Evolutionary conservation across 2,888 invertebrate genomes (phyloP).

Genomic region (Cryptus viduatorius): DNA sequence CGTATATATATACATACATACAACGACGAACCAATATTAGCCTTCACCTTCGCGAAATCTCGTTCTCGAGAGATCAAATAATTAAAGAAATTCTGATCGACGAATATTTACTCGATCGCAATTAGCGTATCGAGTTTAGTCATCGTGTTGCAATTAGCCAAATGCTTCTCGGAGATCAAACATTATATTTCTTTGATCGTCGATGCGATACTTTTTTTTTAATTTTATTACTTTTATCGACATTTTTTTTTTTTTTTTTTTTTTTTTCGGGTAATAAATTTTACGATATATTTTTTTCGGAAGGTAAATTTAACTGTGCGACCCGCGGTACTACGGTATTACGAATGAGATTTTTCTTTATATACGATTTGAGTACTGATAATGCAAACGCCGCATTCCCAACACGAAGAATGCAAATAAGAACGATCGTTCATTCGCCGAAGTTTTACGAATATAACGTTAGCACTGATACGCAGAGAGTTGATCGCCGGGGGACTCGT

Average conservation of each 20-base stretch:
- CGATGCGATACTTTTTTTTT: not conserved
- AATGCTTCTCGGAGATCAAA: slow-evolving; percentile 3
- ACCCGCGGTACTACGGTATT: not conserved
- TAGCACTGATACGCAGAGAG: slow-evolving; percentile 33
- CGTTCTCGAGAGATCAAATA: slow-evolving; percentile 37
- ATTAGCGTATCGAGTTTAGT: slow-evolving; percentile 62
- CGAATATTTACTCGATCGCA: slow-evolving; percentile 47
- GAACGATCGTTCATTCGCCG: slow-evolving; percentile 76
- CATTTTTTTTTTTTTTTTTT: not conserved
- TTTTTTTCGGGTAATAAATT: not conserved
- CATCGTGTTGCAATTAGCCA: slow-evolving; percentile 58
- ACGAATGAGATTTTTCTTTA: slow-evolving; percentile 13
- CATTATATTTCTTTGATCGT: not conserved
- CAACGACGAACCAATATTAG: slow-evolving; percentile 20
- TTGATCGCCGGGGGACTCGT: not conserved
- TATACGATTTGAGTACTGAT: slow-evolving; percentile 34
- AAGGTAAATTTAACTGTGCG: not conserved
- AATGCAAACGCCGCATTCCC: slow-evolving; percentile 76
- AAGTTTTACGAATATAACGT: slow-evolving; percentile 29
- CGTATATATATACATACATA: not conserved
- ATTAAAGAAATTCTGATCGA: slow-evolving; percentile 54
- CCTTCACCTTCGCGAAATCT: slow-evolving; percentile 42
- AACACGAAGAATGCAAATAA: slow-evolving; percentile 82
- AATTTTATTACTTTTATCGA: not conserved
- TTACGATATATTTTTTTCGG: not conserved